A percentile compares a stretch with the other conserved stretches of the same genome.
Conservation (phyloP, 2,113 vertebrate genomes). For the Atrichornis clamosus region DNA sequence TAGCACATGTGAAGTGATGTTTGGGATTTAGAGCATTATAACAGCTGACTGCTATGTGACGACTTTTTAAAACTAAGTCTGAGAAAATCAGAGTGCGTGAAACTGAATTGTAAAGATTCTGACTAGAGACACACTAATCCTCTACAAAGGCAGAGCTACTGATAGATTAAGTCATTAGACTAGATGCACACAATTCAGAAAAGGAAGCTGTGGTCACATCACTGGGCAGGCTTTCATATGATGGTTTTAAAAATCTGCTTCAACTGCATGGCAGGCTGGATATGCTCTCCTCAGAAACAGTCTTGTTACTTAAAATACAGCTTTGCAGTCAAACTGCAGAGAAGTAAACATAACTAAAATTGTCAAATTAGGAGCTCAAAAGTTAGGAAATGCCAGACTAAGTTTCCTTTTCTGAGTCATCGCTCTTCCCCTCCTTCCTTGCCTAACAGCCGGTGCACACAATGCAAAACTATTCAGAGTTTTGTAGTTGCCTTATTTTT, state of each 20-base stretch:
- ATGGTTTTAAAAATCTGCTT: not conserved
- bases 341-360: not conserved
- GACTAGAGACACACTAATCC: constrained; percentile 2
- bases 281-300: not conserved
- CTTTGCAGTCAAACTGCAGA: not conserved
- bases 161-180: not conserved
- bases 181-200: not conserved
- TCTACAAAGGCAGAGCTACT: not conserved
- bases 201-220: not conserved
- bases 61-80: not conserved
- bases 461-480: not conserved
- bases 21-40: not conserved
- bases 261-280: not conserved
- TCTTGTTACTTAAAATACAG: not conserved
- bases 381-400: not conserved
- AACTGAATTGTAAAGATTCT: not conserved
- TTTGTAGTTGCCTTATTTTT: not conserved
- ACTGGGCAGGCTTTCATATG: not conserved
- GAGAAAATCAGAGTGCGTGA: not conserved
- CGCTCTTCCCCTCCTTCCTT: not conserved
- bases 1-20: not conserved
- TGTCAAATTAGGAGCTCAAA: not conserved
- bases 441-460: not conserved
- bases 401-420: not conserved
- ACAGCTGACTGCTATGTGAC: not conserved